phyloP scores from a whole-genome alignment of 1,140 invertebrate genomes.

The Parasteatoda tepidariorum region DNA sequence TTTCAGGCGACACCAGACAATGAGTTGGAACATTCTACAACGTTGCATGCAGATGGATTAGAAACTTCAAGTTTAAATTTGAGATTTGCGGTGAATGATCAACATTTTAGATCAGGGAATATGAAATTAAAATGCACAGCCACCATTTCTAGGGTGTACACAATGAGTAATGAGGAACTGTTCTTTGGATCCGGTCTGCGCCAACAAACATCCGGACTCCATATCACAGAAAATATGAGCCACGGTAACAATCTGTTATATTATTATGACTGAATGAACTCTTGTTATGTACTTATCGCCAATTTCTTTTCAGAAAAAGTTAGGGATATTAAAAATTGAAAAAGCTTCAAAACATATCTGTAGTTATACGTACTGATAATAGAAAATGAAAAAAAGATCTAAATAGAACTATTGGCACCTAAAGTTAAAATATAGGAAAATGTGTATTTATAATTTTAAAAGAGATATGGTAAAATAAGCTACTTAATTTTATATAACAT shows the following conservation, averaged over 20 bases:
- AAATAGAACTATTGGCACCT: no score
- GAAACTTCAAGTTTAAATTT: slow-evolving; percentile 58
- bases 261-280: neutral
- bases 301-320: no score
- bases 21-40: slow-evolving; percentile 50
- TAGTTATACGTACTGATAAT: no score
- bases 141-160: slow-evolving; percentile 61
- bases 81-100: slow-evolving; percentile 39
- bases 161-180: slow-evolving; percentile 62
- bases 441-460: no score
- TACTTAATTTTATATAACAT: no score
- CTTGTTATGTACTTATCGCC: no score
- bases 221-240: slow-evolving; percentile 59
- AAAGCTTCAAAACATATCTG: neutral
- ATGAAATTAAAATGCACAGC: slow-evolving; percentile 62
- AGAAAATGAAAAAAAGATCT: no score
- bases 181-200: slow-evolving; percentile 40
- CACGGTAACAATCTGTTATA: slow-evolving; percentile 64
- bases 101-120: slow-evolving; percentile 53
- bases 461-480: no score
- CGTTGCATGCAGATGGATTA: slow-evolving; percentile 57
- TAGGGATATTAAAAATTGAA: neutral
- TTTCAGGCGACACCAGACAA: slow-evolving; percentile 38
- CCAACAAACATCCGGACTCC: slow-evolving; percentile 36
- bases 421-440: no score